Base-by-base conservation (phyloP, 1,140 invertebrate species). In the Wasmannia auropunctata region DNA sequence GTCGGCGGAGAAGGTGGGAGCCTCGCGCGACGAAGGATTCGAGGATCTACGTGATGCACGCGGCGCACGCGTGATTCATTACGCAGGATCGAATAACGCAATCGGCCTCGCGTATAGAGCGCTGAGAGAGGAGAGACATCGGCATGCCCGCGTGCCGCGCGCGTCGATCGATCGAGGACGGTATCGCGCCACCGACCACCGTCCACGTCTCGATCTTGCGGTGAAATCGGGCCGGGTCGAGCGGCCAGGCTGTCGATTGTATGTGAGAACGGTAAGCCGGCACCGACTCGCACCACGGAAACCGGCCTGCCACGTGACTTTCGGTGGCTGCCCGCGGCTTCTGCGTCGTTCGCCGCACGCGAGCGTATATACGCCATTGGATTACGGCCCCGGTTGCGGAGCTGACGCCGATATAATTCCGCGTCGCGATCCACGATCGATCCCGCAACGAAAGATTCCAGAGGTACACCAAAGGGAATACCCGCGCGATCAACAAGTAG, bases 221-320 rank as follows among this genome's bases (percentile, higher is more conserved):
- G 86, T 90, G 88, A 90, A 90, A 90, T 90, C 86, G 46, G 77
- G 72, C 86, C 86, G 72, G 65, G 69, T 37, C 49, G 56, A 77
- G 37, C 65, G 54, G 14, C 49, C 22, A 46, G 34, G 70, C 56
- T 58, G n/a, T 60, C 76, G 75, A 77, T 85, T 81, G 88, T n/a
- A n/a, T n/a, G n/a, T 56, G 74, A 80, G 75, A 89, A 85, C 70
- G 54, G 69, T 81, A 46, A 85, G 60, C 76, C 34, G 62, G 37
- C 49, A 87, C 22, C 54, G 81, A 46, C 40, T 60, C 40, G 65
- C 60, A 60, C 40, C 76, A 25, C 80, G 72, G 11, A 72, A n/a
- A 56, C 65, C 72, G 67, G 79, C 60, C 49, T 63, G 74, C 67
- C 87, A 90, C 87, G 89, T 90, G 89, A 89, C 86, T 76, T 40